Conservation (phyloP, 2,888 invertebrate species). For the Leucoma salicis region DNA sequence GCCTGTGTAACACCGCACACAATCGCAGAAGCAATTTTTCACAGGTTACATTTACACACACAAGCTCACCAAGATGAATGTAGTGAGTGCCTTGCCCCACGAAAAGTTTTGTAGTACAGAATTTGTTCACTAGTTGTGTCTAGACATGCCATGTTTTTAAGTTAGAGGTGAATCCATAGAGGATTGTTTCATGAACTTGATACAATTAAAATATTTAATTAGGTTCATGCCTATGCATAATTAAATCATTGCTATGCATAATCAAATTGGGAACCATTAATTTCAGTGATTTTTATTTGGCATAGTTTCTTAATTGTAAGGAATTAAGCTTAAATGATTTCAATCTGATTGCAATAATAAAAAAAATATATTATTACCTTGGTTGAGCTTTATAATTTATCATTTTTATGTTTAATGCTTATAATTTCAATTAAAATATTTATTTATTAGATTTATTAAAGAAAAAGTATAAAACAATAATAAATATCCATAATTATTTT, state of each 20-base stretch:
- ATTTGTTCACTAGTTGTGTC: constrained; percentile 79
- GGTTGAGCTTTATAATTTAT: too few species aligned
- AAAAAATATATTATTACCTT: too few species aligned
- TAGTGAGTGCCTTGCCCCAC: constrained; percentile 73
- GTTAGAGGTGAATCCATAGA: constrained; percentile 70
- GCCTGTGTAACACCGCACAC: constrained; percentile 54
- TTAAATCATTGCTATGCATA: too few species aligned
- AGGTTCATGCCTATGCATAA: neutral
- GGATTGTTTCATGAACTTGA: constrained; percentile 59
- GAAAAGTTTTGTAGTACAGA: constrained; percentile 78
- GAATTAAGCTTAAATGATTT: too few species aligned
- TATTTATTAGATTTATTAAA: neutral
- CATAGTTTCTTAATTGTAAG: too few species aligned
- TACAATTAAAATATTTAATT: constrained; percentile 32
- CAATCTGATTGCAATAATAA: too few species aligned
- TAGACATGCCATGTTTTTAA: constrained; percentile 78
- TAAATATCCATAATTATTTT: neutral
- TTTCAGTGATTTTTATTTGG: too few species aligned
- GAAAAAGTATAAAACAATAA: neutral
- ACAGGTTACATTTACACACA: constrained; percentile 69
- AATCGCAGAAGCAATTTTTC: constrained; percentile 72
- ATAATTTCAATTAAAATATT: too few species aligned
- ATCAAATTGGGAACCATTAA: too few species aligned
- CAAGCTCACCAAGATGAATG: constrained; percentile 51
- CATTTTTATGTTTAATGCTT: too few species aligned